Base-by-base conservation (phyloP, 2,113 vertebrate species). In the Cyanistes caeruleus region DNA sequence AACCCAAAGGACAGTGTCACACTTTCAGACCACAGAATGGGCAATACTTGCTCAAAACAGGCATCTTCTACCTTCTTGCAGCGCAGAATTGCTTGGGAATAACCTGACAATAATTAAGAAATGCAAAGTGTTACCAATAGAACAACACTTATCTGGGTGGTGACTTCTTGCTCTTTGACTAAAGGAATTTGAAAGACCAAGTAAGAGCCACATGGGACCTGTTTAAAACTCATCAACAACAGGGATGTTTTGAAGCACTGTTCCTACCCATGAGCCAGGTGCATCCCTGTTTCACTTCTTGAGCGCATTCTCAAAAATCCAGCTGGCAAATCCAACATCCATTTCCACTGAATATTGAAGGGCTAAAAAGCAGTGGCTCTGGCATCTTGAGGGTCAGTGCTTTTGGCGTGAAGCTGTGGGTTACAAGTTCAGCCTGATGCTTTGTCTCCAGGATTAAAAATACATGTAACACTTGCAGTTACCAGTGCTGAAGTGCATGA, bases 391-490 rank as follows among this genome's bases (percentile, higher is more conserved):
- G 25, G 30, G 53, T 46, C 15, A 14, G 21, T 0, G 1, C 1
- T 48, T 94, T 53, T 43, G 35, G 17, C 4, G 3, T 2, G 8
- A 62, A 84, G 51, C 46, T 27, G 24, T 35, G 51, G 12, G 9
- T 39, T 74, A 25, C 60, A 86, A 63, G 10, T 55, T 77, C 84
- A 75, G 37, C 17, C 41, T 56, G 33, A 27, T 63, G 20, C 25
- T 75, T 83, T 67, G 10, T 53, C 43, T 88, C 20, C 59, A 81
- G 25, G 21, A 27, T 5, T 27, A 35, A 80, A 82, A 67, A 51
- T 35, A 30, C 0, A 0, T 41, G 21, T 44, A 80, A 63, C 8
- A 3, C 30, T 92, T 70, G 24, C 24, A 23, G 58, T n/a, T 83
- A 30, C 7, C 46, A 55, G 24, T 19, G 11, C 9, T n/a, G 59